Percentiles rank a stretch among this genome's conserved stretches.
Evolutionary conservation across 2,113 vertebrate genomes (phyloP).

Genomic region (Lycaon pictus): DNA sequence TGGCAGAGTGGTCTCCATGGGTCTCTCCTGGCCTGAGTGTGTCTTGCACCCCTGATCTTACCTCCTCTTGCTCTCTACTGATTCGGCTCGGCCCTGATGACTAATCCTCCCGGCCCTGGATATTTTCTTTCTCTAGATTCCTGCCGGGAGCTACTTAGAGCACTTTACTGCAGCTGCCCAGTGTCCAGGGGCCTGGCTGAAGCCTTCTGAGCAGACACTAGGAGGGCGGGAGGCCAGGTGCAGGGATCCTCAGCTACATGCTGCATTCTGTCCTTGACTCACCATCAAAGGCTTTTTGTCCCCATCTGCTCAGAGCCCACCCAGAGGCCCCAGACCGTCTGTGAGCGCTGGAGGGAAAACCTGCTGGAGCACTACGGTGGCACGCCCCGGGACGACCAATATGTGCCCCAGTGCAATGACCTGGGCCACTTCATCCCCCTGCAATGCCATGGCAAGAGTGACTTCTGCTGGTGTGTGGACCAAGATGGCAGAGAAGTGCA

Average conservation of each 20-base stretch:
- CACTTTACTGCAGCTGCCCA: neutral
- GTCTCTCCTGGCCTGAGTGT: neutral
- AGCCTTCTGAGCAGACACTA: neutral
- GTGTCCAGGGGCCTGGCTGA: neutral
- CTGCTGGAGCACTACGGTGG: constrained; percentile 94
- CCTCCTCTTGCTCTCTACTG: neutral
- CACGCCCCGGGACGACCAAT: constrained; percentile 90
- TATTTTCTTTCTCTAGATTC: neutral
- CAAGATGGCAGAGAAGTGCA: constrained; percentile 92
- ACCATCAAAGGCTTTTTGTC: neutral
- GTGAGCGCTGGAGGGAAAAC: constrained; percentile 94
- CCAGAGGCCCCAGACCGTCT: constrained; percentile 90
- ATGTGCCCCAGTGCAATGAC: constrained; percentile 93
- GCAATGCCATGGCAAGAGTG: constrained; percentile 96
- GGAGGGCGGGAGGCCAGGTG: neutral
- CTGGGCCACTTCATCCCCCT: constrained; percentile 91
- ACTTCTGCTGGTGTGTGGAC: constrained; percentile 98
- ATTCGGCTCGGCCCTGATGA: neutral
- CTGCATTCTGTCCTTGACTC: neutral
- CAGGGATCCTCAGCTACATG: neutral
- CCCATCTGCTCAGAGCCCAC: constrained; percentile 82
- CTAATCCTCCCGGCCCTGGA: neutral
- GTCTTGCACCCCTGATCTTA: neutral
- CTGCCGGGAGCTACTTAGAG: neutral
- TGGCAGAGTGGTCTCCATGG: accelerated